Evolutionary conservation across 1,140 invertebrate genomes (phyloP), one percentile per base, ranked within the genome.

Genomic region (Nixonia krombeini): DNA sequence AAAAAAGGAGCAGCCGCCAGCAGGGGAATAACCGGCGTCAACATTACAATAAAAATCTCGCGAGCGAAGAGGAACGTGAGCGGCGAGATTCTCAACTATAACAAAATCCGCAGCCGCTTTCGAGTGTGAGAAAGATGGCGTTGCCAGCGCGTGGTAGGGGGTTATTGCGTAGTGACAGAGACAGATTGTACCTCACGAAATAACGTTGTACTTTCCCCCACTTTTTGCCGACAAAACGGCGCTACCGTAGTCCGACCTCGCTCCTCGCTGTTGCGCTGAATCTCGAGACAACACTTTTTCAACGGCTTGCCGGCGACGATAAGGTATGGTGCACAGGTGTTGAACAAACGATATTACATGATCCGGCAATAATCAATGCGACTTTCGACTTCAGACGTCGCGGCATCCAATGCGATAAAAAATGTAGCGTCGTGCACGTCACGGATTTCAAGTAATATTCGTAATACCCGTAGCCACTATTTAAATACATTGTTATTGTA

Each of bases 81-180:
- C 53, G 49, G 47, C 35, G 51, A 40, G 52, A 62, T 62, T 62
- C 47, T 18, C 12, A 25, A 37, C 49, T 46, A 55, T 58, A 63
- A 69, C 41, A 29, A 63, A 63, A 69, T 52, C 28, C 23, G 53
- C 58, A 53, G 49, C 55, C 38, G 25, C 2, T 13, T 13, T 10
- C 31, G 10, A 49, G 47, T 46, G 28, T 51, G 38, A n/a, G n/a
- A n/a, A n/a, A n/a, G n/a, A n/a, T n/a, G 25, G 40, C 13, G 18
- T 1, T 8, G 28, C 7, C 35, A 41, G 41, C 10, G 4, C 12
- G 35, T 23, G 29, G 53, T 10, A 13, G 12, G 45, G 49, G 46
- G 67, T 74, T 76, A 75, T 76, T 72, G 72, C 73, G 58, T 58
- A 61, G 58, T 72, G 76, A 70, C 76, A 76, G 55, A 79, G 73